phyloP scores from a whole-genome alignment of 2,113 vertebrate species.

The Myrmophylax atrothorax region DNA sequence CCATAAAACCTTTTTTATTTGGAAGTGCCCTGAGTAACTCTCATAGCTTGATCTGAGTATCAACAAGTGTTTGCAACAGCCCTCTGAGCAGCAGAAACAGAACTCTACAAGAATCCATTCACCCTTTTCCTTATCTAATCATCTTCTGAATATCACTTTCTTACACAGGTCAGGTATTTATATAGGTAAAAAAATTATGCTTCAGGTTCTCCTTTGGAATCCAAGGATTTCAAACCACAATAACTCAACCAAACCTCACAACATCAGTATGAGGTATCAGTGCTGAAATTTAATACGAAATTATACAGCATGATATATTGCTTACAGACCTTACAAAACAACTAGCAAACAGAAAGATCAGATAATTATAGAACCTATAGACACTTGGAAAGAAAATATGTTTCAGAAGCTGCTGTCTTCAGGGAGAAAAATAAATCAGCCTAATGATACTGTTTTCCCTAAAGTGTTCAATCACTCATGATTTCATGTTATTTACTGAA shows the following conservation, averaged over 20 bases:
- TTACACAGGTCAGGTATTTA: background rate
- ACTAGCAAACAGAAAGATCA: background rate
- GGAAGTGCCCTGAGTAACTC: background rate
- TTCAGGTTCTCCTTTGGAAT: background rate
- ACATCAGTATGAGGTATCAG: background rate
- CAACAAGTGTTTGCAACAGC: background rate
- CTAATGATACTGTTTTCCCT: background rate
- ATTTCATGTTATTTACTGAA: conserved; percentile 25
- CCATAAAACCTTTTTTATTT: background rate
- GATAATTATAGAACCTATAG: background rate
- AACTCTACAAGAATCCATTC: background rate
- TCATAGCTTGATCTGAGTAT: background rate
- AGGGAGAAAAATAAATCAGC: conserved; percentile 22
- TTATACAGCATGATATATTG: background rate
- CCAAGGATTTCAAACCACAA: background rate
- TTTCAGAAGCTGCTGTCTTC: conserved; percentile 5
- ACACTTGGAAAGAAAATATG: background rate
- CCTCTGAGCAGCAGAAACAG: background rate
- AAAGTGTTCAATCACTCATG: background rate
- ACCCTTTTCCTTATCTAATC: background rate
- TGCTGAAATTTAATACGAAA: background rate
- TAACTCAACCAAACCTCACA: background rate
- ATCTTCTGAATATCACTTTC: background rate
- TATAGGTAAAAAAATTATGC: background rate
- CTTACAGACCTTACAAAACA: background rate